These are phyloP conservation scores for Hypotaenidia okinawae DNA, from an alignment of 2,797 vertebrate genomes.

Conservation along the genomic window DNA sequence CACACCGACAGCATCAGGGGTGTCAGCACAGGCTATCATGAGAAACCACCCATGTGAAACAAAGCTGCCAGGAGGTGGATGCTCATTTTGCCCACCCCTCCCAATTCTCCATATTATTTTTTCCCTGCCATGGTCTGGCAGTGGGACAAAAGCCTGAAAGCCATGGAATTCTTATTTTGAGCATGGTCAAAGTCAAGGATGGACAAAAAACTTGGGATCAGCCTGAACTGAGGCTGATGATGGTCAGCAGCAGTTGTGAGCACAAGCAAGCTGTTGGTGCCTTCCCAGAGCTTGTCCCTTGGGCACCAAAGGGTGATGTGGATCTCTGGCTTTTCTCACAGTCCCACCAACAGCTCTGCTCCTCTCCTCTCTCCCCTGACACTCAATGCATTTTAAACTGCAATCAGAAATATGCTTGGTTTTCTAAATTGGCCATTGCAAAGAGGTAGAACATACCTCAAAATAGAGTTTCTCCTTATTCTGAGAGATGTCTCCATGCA, in stretches of 20 bases:
- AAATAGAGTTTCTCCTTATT: background rate
- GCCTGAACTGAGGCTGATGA: background rate
- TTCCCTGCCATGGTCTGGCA: background rate
- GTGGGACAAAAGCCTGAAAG: background rate
- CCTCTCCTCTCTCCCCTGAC: background rate
- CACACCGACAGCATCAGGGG: background rate
- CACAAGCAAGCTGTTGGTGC: too few species aligned
- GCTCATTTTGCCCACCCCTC: background rate
- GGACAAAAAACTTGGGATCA: background rate
- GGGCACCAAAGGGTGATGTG: rapidly evolving
- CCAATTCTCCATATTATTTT: background rate
- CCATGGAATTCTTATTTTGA: background rate
- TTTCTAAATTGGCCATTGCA: background rate
- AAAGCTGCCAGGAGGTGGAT: background rate
- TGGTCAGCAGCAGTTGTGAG: background rate
- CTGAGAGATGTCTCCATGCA: background rate
- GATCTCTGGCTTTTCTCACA: background rate
- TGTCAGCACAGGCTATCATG: background rate
- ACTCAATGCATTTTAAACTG: background rate
- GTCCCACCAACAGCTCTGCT: rapidly evolving
- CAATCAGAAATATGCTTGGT: background rate
- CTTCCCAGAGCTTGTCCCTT: background rate
- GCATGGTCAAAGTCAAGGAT: background rate
- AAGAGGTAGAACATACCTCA: background rate
- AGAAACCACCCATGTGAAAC: background rate